Conservation (phyloP, 1,140 invertebrate genomes). For the Pogonomyrmex barbatus region DNA sequence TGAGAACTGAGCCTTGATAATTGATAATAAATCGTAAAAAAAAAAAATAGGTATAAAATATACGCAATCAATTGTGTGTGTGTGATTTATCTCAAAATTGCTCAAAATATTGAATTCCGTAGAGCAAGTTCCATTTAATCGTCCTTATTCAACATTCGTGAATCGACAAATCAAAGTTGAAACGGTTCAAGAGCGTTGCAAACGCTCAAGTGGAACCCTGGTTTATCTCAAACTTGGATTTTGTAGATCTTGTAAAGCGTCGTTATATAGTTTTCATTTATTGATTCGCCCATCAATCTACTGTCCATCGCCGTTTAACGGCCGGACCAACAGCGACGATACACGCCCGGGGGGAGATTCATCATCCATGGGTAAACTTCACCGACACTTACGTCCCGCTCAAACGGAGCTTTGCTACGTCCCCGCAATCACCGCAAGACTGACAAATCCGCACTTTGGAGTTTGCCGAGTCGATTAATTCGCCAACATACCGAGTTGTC, state of each 20-base stretch:
- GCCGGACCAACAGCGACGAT: neutral
- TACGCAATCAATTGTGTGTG: neutral
- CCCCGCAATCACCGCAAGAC: conserved; percentile 7
- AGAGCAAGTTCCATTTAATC: too few species aligned
- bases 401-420: neutral
- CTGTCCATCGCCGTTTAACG: conserved; percentile 16
- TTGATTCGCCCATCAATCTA: conserved; percentile 32
- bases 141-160: too few species aligned
- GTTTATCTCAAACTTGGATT: neutral
- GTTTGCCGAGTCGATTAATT: conserved; percentile 56
- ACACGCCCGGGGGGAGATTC: conserved; percentile 23
- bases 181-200: too few species aligned
- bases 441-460: conserved; percentile 53
- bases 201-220: too few species aligned
- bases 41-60: neutral
- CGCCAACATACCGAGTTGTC: conserved; percentile 19
- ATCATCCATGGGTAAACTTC: conserved; percentile 40
- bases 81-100: neutral
- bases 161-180: too few species aligned
- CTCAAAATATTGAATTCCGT: neutral
- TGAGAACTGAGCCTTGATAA: too few species aligned
- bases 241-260: neutral
- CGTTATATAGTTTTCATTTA: neutral
- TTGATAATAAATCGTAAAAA: too few species aligned
- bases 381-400: conserved; percentile 27